These are phyloP conservation scores for Archaeoteleia sp. DNA, from an alignment of 2,888 invertebrate genomes.

Conservation along the genomic window DNA sequence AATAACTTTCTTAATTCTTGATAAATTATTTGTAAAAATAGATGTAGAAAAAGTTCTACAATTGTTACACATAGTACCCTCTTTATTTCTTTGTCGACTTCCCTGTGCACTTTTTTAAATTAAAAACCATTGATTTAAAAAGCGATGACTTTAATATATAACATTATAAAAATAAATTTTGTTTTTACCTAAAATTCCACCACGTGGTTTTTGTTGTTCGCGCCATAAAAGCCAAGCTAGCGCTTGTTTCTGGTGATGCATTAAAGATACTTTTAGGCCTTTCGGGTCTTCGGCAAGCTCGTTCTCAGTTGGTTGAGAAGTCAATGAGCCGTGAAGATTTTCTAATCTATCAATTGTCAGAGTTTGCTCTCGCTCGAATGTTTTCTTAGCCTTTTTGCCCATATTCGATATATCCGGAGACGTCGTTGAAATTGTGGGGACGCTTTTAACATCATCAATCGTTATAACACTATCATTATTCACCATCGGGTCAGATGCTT, in stretches of 20 bases:
- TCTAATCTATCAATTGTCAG: slow-evolving; percentile 84
- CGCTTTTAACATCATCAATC: background rate
- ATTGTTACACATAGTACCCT: too few species aligned
- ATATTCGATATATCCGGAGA: slow-evolving; percentile 43
- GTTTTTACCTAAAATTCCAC: slow-evolving; percentile 87
- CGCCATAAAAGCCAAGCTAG: slow-evolving; percentile 93
- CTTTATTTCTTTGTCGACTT: too few species aligned
- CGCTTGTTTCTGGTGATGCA: slow-evolving; percentile 91
- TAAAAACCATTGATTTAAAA: slow-evolving; percentile 6
- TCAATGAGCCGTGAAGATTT: slow-evolving; percentile 83
- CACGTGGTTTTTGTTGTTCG: slow-evolving; percentile 88
- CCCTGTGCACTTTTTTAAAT: too few species aligned
- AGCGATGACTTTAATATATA: background rate
- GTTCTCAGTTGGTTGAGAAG: slow-evolving; percentile 80
- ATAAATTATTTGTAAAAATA: too few species aligned
- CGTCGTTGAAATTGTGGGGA: slow-evolving; percentile 21
- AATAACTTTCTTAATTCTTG: too few species aligned
- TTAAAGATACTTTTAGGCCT: slow-evolving; percentile 81
- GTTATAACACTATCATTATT: too few species aligned
- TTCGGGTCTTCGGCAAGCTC: slow-evolving; percentile 78
- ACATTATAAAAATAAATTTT: background rate
- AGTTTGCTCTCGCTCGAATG: slow-evolving; percentile 81
- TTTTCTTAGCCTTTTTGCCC: slow-evolving; percentile 78
- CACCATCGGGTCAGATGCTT: background rate
- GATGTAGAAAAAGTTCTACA: too few species aligned